Conservation (phyloP, 2,888 invertebrate species). For the Dicranocentrus wangi region DNA sequence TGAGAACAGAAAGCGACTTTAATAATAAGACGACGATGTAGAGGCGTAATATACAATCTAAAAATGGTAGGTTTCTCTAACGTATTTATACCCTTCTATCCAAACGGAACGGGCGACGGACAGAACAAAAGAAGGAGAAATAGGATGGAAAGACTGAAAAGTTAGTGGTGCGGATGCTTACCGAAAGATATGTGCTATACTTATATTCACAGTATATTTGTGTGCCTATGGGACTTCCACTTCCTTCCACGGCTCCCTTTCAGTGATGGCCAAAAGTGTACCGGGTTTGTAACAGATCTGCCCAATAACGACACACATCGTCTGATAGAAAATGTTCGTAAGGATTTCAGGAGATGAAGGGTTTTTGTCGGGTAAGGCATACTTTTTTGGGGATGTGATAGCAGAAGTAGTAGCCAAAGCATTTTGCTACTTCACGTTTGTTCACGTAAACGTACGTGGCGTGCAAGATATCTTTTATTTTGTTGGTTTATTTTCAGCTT, state of each 20-base stretch:
- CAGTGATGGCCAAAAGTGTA: not conserved
- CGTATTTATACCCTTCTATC: not conserved
- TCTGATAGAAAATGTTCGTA: conserved; percentile 6
- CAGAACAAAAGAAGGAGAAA: conserved; percentile 59
- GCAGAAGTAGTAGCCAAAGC: not conserved
- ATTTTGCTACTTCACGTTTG: not conserved
- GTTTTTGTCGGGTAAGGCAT: conserved; percentile 37
- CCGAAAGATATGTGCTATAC: not conserved
- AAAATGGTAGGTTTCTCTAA: not conserved
- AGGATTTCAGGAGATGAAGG: conserved; percentile 34
- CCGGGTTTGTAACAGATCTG: conserved; percentile 6
- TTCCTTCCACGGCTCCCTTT: not conserved
- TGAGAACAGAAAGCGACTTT: conserved; percentile 53
- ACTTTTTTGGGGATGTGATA: conserved; percentile 27
- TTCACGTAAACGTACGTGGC: conserved; percentile 32
- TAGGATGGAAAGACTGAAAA: conserved; percentile 52
- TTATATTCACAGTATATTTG: not conserved
- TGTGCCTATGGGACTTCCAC: no score
- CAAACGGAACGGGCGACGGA: conserved; percentile 6
- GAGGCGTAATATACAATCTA: not conserved
- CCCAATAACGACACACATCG: conserved; percentile 14
- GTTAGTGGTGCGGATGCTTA: conserved; percentile 44
- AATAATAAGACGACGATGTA: conserved; percentile 43
- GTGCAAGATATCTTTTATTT: conserved; percentile 57
- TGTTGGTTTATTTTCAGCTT: conserved; percentile 64